Evolutionary conservation across 2,888 invertebrate genomes (phyloP).

Genomic region (Tenthredo scrophulariae): DNA sequence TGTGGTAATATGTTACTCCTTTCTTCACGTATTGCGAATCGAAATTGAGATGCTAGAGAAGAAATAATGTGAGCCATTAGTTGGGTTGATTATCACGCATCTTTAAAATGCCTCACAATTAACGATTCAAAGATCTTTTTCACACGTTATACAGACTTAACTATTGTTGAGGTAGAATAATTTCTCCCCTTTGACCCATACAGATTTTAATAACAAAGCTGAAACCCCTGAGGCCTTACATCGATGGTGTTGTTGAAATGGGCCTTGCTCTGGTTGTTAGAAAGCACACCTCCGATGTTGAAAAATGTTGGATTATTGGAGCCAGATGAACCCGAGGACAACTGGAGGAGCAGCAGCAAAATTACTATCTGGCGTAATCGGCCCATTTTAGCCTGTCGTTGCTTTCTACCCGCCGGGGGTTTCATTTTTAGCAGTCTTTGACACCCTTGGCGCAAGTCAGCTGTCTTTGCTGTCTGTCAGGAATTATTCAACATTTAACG

Average conservation of each 20-base stretch:
- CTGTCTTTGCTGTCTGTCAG: neutral
- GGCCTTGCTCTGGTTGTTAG: slow-evolving; percentile 88
- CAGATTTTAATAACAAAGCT: neutral
- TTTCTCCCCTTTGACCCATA: neutral
- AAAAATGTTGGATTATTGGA: slow-evolving; percentile 85
- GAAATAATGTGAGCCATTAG: slow-evolving; percentile 53
- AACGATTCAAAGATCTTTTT: neutral
- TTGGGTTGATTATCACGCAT: neutral
- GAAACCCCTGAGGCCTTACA: slow-evolving; percentile 80
- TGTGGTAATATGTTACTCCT: slow-evolving; percentile 92
- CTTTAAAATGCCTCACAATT: neutral
- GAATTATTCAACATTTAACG: neutral
- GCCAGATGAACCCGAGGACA: slow-evolving; percentile 52
- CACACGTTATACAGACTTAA: neutral
- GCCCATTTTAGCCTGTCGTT: neutral
- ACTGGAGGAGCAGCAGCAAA: slow-evolving; percentile 58
- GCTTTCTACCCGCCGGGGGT: neutral
- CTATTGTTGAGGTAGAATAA: neutral
- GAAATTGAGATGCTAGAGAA: slow-evolving; percentile 89
- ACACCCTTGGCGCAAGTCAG: neutral
- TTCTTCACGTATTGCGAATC: slow-evolving; percentile 90
- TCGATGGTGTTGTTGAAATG: slow-evolving; percentile 92
- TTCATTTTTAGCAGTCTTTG: neutral
- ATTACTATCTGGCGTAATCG: slow-evolving; percentile 5
- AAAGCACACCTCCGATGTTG: slow-evolving; percentile 96